Conservation (phyloP, 2,113 vertebrate genomes). For the Proterorhinus semilunaris region DNA sequence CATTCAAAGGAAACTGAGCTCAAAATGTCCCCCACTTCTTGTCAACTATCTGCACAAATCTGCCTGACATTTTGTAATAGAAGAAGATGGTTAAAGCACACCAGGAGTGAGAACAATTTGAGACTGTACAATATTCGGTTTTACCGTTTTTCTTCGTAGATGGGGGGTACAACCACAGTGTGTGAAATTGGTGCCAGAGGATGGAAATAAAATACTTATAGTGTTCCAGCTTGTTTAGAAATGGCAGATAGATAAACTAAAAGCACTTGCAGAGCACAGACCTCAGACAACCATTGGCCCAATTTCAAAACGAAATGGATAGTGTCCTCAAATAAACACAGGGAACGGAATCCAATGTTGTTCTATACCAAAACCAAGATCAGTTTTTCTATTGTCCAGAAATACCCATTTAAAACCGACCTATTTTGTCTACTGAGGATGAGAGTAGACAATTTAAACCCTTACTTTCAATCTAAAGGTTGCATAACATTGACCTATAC, state of each 20-base stretch:
- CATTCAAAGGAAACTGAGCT: conserved; percentile 48
- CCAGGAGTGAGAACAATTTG: conserved; percentile 19
- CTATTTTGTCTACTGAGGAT: no score
- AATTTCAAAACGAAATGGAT: background rate
- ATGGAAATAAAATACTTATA: no score
- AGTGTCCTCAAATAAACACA: background rate
- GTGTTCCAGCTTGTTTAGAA: background rate
- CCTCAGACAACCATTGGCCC: background rate
- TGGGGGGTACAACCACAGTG: background rate
- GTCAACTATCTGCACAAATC: conserved; percentile 37
- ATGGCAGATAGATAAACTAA: background rate
- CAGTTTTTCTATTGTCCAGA: no score
- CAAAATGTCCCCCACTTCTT: conserved; percentile 30
- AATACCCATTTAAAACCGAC: no score
- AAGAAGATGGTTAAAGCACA: conserved; percentile 4
- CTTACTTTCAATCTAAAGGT: background rate
- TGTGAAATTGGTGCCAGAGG: background rate
- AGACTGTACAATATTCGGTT: background rate
- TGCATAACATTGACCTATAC: background rate
- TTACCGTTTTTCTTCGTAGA: background rate
- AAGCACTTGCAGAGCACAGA: background rate
- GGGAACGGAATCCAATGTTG: no score
- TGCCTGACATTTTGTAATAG: conserved; percentile 24
- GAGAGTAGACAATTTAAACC: background rate
- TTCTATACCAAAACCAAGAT: no score